A percentile compares a stretch with the other conserved stretches of the same genome.
phyloP scores from a whole-genome alignment of 2,888 invertebrate species.

The Noctua pronuba region DNA sequence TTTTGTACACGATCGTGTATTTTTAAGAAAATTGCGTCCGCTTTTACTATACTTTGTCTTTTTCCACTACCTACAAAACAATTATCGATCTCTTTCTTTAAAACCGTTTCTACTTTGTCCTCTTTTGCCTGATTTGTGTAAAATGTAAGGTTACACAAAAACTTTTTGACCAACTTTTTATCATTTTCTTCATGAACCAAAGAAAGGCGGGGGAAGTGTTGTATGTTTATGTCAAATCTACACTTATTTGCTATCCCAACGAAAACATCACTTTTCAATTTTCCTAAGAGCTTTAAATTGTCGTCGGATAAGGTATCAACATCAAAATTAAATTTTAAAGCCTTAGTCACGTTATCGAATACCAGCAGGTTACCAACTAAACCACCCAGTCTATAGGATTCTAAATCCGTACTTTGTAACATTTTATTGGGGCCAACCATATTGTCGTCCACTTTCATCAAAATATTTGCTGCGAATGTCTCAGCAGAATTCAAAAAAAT shows the following conservation, averaged over 20 bases:
- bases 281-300: conserved; percentile 32
- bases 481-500: conserved; percentile 19
- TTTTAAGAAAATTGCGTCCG: conserved; percentile 55
- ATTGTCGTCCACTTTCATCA: conserved; percentile 45
- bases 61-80: conserved; percentile 6
- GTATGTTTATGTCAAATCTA: conserved; percentile 50
- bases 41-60: conserved; percentile 36
- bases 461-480: conserved; percentile 1
- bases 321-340: conserved; percentile 53
- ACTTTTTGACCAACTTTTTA: conserved; percentile 26
- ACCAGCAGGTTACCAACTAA: conserved; percentile 60
- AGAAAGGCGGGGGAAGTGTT: conserved; percentile 41
- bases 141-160: conserved; percentile 53
- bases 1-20: conserved; percentile 63
- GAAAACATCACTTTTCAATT: conserved; percentile 23
- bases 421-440: conserved; percentile 39
- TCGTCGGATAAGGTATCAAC: conserved; percentile 17
- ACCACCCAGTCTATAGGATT: conserved; percentile 40
- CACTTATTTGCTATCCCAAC: conserved; percentile 26
- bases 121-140: conserved; percentile 65
- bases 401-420: conserved; percentile 45
- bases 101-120: conserved; percentile 56
- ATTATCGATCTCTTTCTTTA: conserved; percentile 58
- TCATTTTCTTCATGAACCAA: conserved; percentile 36
- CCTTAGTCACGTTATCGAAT: conserved; percentile 34